A percentile compares a stretch with the other conserved stretches of the same genome.
These are phyloP conservation scores for Anser brachyrhynchus DNA, from an alignment of 2,113 vertebrate species.

Conservation along the genomic window DNA sequence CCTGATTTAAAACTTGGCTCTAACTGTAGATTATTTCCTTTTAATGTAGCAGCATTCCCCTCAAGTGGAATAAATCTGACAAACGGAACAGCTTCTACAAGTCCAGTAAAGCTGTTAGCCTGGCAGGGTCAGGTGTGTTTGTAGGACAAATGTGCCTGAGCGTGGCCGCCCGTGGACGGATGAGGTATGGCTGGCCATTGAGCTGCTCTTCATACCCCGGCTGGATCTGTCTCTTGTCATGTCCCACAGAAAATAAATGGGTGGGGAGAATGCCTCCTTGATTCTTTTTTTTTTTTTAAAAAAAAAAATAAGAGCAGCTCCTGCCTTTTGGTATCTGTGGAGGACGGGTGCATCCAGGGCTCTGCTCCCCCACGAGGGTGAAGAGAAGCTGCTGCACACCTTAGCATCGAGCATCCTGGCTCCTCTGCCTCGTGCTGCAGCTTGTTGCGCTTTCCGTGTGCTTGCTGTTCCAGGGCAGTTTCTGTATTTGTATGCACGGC, in stretches of 20 bases:
- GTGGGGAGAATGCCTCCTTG: no score
- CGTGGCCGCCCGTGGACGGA: rapidly evolving
- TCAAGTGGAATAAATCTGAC: background rate
- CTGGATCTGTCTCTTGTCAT: background rate
- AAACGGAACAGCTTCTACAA: background rate
- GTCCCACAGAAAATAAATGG: background rate
- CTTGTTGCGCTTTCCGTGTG: rapidly evolving
- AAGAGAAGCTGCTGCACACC: background rate
- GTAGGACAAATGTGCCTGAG: background rate
- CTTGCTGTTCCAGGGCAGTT: background rate
- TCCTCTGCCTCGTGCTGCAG: background rate
- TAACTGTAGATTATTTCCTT: background rate
- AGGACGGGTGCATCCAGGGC: background rate
- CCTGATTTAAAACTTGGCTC: background rate
- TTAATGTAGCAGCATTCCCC: background rate
- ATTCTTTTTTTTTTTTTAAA: no score
- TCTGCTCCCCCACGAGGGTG: background rate
- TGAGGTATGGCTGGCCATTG: background rate
- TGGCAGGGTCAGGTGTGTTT: background rate
- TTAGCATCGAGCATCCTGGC: background rate
- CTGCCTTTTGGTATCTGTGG: background rate
- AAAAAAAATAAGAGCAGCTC: background rate
- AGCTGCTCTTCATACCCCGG: background rate
- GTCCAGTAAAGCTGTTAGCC: background rate
- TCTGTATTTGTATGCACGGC: rapidly evolving